A percentile compares a stretch with the other conserved stretches of the same genome.
Evolutionary conservation across 1,140 invertebrate species (phyloP).

Genomic region (Monochamus saltuarius): DNA sequence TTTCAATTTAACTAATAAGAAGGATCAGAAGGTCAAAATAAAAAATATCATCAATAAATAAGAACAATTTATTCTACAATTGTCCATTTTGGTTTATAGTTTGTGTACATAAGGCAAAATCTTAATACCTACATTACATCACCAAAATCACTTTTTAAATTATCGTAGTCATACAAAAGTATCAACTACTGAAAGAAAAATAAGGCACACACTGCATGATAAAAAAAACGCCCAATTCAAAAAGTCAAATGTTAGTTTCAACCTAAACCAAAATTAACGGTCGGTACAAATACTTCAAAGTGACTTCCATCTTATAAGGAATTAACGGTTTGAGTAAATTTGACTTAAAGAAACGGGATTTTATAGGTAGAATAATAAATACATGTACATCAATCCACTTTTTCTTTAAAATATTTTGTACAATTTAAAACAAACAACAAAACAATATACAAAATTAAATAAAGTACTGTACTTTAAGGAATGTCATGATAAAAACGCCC

Average conservation of each 20-base stretch:
- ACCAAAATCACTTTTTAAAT: conserved; percentile 21
- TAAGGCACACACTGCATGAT: conserved; percentile 34
- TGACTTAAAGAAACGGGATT: neutral
- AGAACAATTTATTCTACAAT: conserved; percentile 43
- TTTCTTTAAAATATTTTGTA: conserved; percentile 26
- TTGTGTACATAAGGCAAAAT: conserved; percentile 41
- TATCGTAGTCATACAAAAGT: conserved; percentile 37
- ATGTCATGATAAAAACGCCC: conserved; percentile 21
- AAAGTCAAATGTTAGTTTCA: neutral
- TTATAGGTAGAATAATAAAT: conserved; percentile 23
- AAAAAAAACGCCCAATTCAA: conserved; percentile 1
- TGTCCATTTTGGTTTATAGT: conserved; percentile 41
- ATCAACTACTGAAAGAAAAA: conserved; percentile 49
- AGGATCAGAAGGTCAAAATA: neutral
- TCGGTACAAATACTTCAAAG: too few species aligned
- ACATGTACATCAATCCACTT: neutral
- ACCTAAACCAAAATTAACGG: too few species aligned
- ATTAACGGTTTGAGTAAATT: too few species aligned
- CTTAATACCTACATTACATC: conserved; percentile 27
- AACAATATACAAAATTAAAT: conserved; percentile 24
- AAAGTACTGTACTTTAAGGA: conserved; percentile 19
- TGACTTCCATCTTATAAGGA: too few species aligned
- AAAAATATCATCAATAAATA: conserved; percentile 36
- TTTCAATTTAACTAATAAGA: too few species aligned
- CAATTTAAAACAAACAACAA: conserved; percentile 28